Evolutionary conservation across 2,888 invertebrate species (phyloP).

Genomic region (Mesochorus sp.): DNA sequence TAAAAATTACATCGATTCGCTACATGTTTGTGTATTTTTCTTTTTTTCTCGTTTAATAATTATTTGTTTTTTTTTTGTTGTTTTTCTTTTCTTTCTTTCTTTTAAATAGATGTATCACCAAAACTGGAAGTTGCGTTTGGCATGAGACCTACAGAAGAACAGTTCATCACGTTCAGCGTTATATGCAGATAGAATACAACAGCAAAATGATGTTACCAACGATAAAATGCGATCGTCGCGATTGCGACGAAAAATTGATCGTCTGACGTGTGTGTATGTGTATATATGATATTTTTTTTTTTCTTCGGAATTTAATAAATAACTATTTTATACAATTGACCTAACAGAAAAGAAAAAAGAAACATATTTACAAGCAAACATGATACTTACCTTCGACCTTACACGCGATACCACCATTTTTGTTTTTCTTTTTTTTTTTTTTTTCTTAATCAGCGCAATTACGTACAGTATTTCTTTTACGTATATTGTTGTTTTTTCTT

Average conservation of each 20-base stretch:
- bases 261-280: slow-evolving; percentile 51
- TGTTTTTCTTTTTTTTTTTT: too few species aligned
- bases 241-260: slow-evolving; percentile 69
- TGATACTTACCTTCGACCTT: slow-evolving; percentile 78
- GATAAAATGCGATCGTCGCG: slow-evolving; percentile 76
- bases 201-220: slow-evolving; percentile 78
- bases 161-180: slow-evolving; percentile 86
- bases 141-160: slow-evolving; percentile 86
- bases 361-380: slow-evolving; percentile 80
- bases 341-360: slow-evolving; percentile 68
- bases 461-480: slow-evolving; percentile 68
- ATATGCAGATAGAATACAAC: slow-evolving; percentile 85
- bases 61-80: slow-evolving; percentile 39
- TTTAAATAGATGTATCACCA: slow-evolving; percentile 84
- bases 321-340: slow-evolving; percentile 78
- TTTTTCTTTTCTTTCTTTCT: slow-evolving; percentile 71
- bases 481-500: slow-evolving; percentile 45
- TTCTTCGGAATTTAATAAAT: slow-evolving; percentile 77
- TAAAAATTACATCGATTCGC: slow-evolving; percentile 75
- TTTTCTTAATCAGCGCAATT: slow-evolving; percentile 73
- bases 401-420: slow-evolving; percentile 75
- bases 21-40: slow-evolving; percentile 70
- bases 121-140: slow-evolving; percentile 85
- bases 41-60: slow-evolving; percentile 67
- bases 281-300: too few species aligned